These are phyloP conservation scores for Halcyon smyrnensis DNA, from an alignment of 2,797 vertebrate species.

Conservation along the genomic window DNA sequence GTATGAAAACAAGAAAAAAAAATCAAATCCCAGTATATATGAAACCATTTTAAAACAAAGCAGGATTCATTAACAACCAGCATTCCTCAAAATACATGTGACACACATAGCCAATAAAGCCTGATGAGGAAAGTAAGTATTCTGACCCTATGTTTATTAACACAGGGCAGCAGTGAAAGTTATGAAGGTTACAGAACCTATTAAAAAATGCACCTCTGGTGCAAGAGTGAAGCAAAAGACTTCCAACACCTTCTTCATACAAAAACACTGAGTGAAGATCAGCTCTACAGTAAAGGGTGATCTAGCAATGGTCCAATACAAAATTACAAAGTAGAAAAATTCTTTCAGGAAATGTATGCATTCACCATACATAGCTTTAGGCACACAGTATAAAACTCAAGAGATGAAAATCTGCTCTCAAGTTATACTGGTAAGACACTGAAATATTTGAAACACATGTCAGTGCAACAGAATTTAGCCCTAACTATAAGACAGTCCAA, in stretches of 20 bases:
- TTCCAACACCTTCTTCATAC: background rate
- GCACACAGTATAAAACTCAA: conserved; percentile 8
- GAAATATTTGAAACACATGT: conserved; percentile 9
- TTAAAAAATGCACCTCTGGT: conserved; percentile 10
- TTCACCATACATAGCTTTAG: conserved; percentile 31
- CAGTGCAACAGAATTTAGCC: conserved; percentile 15
- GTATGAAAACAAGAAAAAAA: conserved; percentile 88
- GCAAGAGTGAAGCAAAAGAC: conserved; percentile 44
- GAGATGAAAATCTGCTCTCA: conserved; percentile 55
- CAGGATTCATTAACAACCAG: conserved; percentile 68
- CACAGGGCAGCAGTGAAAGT: conserved; percentile 52
- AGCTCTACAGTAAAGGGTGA: background rate
- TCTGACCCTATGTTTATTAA: conserved; percentile 21
- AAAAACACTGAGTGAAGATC: background rate
- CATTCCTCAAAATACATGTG: conserved; percentile 72
- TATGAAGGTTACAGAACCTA: conserved; percentile 42
- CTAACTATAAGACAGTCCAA: background rate
- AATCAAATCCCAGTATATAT: conserved; percentile 80
- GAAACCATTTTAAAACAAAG: conserved; percentile 74
- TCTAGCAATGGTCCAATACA: conserved; percentile 4
- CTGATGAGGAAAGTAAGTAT: conserved; percentile 54
- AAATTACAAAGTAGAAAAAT: conserved; percentile 31
- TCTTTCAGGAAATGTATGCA: conserved; percentile 29
- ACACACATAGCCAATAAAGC: conserved; percentile 73
- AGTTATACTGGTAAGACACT: conserved; percentile 29